Evolutionary conservation across 2,797 vertebrate genomes (phyloP).

Genomic region (Myotis pilosus): DNA sequence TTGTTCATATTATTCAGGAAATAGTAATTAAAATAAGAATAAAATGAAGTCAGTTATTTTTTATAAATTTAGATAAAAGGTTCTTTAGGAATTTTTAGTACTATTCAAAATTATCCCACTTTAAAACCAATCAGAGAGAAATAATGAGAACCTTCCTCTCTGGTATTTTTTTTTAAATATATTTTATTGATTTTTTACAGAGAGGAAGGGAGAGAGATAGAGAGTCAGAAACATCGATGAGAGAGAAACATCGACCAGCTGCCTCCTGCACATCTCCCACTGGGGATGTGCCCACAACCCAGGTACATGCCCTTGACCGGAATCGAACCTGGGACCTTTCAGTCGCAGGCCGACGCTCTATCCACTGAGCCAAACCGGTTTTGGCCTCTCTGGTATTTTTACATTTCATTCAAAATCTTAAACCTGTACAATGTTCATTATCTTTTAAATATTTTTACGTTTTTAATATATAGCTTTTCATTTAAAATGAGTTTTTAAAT

Average conservation of each 20-base stretch:
- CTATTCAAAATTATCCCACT: constrained; percentile 34
- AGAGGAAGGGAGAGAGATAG: no score
- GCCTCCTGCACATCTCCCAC: no score
- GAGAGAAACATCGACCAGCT: no score
- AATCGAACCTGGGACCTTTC: no score
- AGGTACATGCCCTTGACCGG: no score
- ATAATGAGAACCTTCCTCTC: constrained; percentile 36
- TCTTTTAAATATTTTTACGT: constrained; percentile 40
- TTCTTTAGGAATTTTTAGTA: neutral
- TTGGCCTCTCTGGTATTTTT: neutral
- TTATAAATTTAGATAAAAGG: neutral
- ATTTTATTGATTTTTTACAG: no score
- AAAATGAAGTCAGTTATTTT: neutral
- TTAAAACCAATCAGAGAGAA: constrained; percentile 44
- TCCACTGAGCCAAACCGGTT: no score
- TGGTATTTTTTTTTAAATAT: neutral
- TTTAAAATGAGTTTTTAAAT: neutral
- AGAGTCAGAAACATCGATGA: no score
- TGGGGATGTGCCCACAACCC: no score
- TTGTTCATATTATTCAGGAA: neutral
- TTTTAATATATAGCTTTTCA: constrained; percentile 55
- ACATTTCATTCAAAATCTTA: neutral
- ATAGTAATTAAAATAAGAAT: neutral
- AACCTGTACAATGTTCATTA: constrained; percentile 13
- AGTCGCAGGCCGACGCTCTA: no score